Base-by-base conservation (phyloP, 2,797 vertebrate genomes). In the Carapus acus region DNA sequence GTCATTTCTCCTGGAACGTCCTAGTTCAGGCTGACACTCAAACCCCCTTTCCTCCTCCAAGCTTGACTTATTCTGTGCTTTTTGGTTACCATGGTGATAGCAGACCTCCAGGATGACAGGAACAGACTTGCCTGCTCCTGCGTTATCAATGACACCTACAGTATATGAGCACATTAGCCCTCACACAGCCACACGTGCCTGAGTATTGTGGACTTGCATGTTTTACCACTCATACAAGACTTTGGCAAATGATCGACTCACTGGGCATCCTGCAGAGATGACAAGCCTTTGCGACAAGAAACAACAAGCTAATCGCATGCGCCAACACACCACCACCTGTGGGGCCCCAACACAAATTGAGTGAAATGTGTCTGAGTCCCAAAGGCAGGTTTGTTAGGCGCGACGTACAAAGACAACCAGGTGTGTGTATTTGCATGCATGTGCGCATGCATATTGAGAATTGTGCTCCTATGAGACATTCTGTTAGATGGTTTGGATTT, bases 81-180 rank as follows among this genome's bases (percentile, higher is more conserved):
- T 41, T 40, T 22, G 0, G 71, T 79, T 69, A 58, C 77, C 74
- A 75, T 6, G 59, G 77, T 41, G 75, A 79, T 74, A 55, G 49
- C 57, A 43, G 61, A 68, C 58, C 49, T 57, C 45, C 12, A 6
- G 27, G 53, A 68, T 42, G 54, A 57, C 15, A 17, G 53, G 34
- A 36, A 50, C 47, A 13, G 4, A 33, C 24, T 5, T 5, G 24
- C 19, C 27, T 33, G 50, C 49, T 55, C 13, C 34, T 7, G 36
- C 39, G 49, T 15, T 37, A 9, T 45, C 40, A 45, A n/a, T 11
- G 7, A 20, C 38, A 46, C 29, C 33, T 23, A 38, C 16, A 23
- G n/a, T 18, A 47, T 29, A 47, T 16, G 34, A 27, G 34, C 34
- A 36, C 34, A 36, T 4, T 15, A 4, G 14, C 34, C 34, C 12